Evolutionary conservation across 2,113 vertebrate species (phyloP).

Genomic region (Coracopsis vasa): DNA sequence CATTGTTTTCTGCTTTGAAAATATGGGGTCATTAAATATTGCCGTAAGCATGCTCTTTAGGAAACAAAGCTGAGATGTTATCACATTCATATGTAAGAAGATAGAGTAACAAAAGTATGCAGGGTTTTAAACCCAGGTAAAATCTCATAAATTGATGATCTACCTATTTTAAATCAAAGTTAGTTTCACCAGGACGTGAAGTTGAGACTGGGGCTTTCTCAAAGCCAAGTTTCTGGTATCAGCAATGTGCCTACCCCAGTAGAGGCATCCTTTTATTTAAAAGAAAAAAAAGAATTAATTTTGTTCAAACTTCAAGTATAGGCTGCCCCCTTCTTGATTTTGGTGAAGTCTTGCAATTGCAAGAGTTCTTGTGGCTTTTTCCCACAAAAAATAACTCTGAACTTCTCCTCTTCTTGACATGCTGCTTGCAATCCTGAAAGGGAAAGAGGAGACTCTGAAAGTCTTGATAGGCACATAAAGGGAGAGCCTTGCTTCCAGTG

Average conservation of each 20-base stretch:
- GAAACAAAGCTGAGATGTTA: neutral
- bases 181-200: neutral
- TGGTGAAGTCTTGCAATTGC: slow-evolving; percentile 32
- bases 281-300: neutral
- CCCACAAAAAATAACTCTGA: neutral
- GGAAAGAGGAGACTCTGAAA: neutral
- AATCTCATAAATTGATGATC: neutral
- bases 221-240: neutral
- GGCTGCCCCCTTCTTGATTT: slow-evolving; percentile 43
- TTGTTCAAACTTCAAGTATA: neutral
- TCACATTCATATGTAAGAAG: neutral
- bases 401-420: neutral
- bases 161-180: neutral
- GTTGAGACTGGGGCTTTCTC: neutral
- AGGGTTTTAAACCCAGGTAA: neutral
- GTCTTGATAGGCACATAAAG: fast-evolving
- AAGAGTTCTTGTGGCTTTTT: slow-evolving; percentile 11
- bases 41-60: neutral
- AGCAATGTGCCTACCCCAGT: neutral
- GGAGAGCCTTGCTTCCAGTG: neutral
- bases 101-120: neutral
- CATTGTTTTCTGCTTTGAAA: neutral
- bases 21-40: neutral
- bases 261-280: neutral
- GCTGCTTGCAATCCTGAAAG: neutral